Conservation (phyloP, 2,888 invertebrate species). For the Andrena chrysosceles region DNA sequence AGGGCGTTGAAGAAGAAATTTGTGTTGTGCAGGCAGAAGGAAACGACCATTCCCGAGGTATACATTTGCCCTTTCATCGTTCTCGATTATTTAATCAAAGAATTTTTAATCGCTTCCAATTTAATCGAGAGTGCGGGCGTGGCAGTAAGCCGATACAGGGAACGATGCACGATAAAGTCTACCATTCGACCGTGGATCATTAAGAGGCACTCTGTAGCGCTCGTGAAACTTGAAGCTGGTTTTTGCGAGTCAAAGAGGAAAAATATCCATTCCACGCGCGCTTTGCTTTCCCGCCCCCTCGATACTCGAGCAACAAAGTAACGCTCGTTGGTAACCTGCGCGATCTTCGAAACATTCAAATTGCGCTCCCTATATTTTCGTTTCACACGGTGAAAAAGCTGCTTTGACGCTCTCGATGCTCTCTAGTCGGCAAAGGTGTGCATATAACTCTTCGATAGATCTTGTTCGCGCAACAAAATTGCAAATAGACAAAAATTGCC, state of each 20-base stretch:
- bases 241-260: neutral
- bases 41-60: conserved; percentile 65
- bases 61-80: conserved; percentile 9
- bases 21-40: conserved; percentile 72
- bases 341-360: conserved; percentile 17
- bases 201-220: neutral
- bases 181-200: neutral
- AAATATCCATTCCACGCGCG: neutral
- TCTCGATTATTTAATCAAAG: neutral
- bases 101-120: neutral
- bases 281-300: neutral
- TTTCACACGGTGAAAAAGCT: neutral
- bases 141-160: neutral
- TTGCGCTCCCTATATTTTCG: neutral
- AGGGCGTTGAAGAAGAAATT: conserved; percentile 75
- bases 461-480: too few relatives aligned
- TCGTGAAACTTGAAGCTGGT: neutral
- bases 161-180: neutral
- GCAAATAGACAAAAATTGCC: too few relatives aligned
- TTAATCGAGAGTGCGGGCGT: neutral
- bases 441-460: too few relatives aligned
- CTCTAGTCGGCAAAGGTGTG: neutral
- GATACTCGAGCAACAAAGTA: conserved; percentile 12
- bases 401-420: neutral
- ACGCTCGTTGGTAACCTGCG: neutral